Evolutionary conservation across 2,797 vertebrate species (phyloP).

Genomic region (Xenopus petersii): DNA sequence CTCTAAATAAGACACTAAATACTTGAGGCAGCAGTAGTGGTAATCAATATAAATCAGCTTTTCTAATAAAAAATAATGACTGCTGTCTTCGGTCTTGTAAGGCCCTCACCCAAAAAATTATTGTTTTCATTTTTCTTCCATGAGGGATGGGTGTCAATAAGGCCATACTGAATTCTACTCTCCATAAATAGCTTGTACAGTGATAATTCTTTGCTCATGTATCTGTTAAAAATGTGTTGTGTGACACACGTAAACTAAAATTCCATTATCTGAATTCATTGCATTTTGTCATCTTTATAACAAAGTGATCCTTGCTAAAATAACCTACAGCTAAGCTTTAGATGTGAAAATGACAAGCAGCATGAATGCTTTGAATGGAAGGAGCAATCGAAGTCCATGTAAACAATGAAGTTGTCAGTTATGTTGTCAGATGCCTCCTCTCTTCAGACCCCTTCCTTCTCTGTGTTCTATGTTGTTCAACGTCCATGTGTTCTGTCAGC

Average conservation of each 20-base stretch:
- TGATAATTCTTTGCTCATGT: too few species aligned
- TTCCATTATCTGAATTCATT: slow-evolving; percentile 32
- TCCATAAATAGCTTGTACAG: too few species aligned
- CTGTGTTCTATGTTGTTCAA: slow-evolving; percentile 31
- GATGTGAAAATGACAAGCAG: slow-evolving; percentile 41
- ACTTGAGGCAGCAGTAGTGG: too few species aligned
- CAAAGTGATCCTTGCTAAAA: slow-evolving; percentile 36
- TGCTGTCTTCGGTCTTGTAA: too few species aligned
- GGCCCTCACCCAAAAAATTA: too few species aligned
- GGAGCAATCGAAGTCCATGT: slow-evolving; percentile 40
- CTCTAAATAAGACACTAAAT: too few species aligned
- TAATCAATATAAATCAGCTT: too few species aligned
- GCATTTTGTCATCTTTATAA: slow-evolving; percentile 41
- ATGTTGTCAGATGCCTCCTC: slow-evolving; percentile 33
- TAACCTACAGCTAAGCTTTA: slow-evolving; percentile 19
- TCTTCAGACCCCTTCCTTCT: slow-evolving; percentile 31
- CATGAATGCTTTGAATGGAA: slow-evolving; percentile 29
- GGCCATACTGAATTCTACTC: too few species aligned
- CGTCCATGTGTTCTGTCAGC: not conserved
- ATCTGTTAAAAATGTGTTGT: slow-evolving; percentile 6
- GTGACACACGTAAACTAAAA: slow-evolving; percentile 26
- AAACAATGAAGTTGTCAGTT: slow-evolving; percentile 42
- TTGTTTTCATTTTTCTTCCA: too few species aligned
- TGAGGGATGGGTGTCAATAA: too few species aligned
- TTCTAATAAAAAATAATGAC: too few species aligned